These are phyloP conservation scores for Colinus virginianus DNA, from an alignment of 2,113 vertebrate genomes.

Conservation along the genomic window DNA sequence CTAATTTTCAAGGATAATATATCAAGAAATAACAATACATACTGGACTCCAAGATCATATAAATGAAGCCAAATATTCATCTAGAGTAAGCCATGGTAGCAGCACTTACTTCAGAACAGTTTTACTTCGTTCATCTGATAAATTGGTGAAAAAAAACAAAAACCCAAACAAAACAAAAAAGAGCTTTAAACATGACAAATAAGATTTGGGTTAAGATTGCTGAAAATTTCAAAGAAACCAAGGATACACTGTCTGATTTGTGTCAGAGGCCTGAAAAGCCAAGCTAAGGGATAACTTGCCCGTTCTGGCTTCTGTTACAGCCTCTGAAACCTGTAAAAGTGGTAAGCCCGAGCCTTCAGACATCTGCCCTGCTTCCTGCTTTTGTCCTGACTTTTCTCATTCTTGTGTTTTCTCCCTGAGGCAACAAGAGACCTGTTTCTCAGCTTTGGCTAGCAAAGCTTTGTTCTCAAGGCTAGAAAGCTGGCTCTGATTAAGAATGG, in stretches of 20 bases:
- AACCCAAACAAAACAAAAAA: not conserved
- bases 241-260: not conserved
- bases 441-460: not conserved
- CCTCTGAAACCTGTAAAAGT: not conserved
- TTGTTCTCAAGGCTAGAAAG: not conserved
- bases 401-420: not conserved
- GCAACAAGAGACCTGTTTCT: not conserved
- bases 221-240: not conserved
- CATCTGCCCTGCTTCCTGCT: not conserved
- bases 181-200: not conserved
- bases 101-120: not conserved
- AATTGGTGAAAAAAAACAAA: not conserved
- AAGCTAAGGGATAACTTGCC: not conserved
- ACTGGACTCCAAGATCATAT: not conserved
- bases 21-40: not conserved
- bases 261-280: not conserved
- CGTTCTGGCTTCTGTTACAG: not conserved
- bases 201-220: not conserved
- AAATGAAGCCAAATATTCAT: not conserved
- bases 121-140: not conserved
- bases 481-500: not conserved
- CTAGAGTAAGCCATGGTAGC: not conserved
- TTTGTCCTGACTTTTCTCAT: not conserved
- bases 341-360: not conserved
- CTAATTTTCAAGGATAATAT: not conserved